phyloP scores from a whole-genome alignment of 2,888 invertebrate genomes.

The Amiota mariae region DNA sequence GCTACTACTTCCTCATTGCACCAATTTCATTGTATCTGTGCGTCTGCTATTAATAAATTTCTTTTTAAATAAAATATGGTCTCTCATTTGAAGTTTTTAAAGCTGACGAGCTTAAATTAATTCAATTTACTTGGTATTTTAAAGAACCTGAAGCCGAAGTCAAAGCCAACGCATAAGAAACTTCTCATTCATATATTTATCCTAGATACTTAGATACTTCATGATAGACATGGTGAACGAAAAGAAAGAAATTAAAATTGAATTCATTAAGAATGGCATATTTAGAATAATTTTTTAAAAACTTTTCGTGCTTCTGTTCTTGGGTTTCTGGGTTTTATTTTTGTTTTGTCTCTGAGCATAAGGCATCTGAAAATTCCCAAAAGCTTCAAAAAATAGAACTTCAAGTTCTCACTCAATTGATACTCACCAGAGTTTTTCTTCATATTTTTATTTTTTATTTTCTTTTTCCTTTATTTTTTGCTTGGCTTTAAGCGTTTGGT shows the following conservation, averaged over 20 bases:
- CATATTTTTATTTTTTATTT: background rate
- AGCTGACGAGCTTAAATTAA: constrained; percentile 11
- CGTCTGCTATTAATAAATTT: constrained; percentile 23
- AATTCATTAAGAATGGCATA: constrained; percentile 25
- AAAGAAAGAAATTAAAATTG: constrained; percentile 2
- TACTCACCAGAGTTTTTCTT: background rate
- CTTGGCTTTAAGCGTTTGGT: constrained; percentile 22
- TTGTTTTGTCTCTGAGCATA: background rate
- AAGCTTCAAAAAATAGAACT: constrained; percentile 9
- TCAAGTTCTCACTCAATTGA: too few relatives aligned
- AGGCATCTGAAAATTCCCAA: constrained; percentile 1
- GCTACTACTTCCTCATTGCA: background rate
- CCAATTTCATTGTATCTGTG: background rate
- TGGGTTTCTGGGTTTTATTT: constrained; percentile 4
- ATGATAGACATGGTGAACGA: background rate
- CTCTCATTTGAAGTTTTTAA: constrained; percentile 13
- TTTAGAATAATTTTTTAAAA: constrained; percentile 10
- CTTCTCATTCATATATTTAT: too few relatives aligned
- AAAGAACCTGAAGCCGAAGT: background rate
- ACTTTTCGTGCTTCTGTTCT: constrained; percentile 17
- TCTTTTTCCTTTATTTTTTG: background rate
- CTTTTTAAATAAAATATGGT: background rate
- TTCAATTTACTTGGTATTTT: constrained; percentile 11
- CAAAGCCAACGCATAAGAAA: background rate
- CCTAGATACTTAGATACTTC: too few relatives aligned